A percentile compares a stretch with the other conserved stretches of the same genome.
Conservation (phyloP, 2,797 vertebrate genomes). For the Selene dorsalis region DNA sequence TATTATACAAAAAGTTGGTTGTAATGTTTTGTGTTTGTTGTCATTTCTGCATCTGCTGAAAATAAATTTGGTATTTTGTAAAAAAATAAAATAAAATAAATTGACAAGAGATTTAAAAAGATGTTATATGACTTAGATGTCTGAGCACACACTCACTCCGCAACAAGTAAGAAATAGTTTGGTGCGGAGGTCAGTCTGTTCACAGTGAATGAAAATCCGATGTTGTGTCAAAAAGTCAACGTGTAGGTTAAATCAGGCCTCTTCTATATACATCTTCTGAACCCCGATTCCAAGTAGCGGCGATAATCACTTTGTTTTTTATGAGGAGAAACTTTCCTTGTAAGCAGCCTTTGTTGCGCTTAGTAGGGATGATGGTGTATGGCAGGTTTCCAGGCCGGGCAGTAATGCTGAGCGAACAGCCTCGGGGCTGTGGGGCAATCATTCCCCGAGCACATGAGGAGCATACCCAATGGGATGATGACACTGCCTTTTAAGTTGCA, state of each 20-base stretch:
- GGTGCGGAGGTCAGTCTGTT: background rate
- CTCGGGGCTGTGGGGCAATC: constrained; percentile 49
- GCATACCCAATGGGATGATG: constrained; percentile 54
- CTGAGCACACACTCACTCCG: no score
- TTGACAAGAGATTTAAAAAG: background rate
- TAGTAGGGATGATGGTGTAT: constrained; percentile 46
- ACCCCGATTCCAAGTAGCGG: constrained; percentile 25
- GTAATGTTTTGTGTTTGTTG: background rate
- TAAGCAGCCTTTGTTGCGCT: constrained; percentile 49
- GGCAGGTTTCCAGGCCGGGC: constrained; percentile 45
- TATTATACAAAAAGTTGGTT: background rate
- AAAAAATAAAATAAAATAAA: no score
- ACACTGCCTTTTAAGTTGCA: constrained; percentile 39
- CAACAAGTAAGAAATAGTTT: no score
- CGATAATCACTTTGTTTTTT: constrained; percentile 43
- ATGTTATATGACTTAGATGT: no score
- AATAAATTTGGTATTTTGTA: background rate
- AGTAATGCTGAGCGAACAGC: constrained; percentile 58
- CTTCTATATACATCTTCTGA: constrained; percentile 7
- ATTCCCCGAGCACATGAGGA: constrained; percentile 55
- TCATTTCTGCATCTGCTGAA: background rate
- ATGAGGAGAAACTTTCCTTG: constrained; percentile 33
- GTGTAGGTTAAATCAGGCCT: constrained; percentile 27
- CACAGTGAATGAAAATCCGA: background rate
- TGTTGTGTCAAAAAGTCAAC: background rate